Percentiles rank a stretch among this genome's conserved stretches.
phyloP scores from a whole-genome alignment of 23 tunicate species.

The Diplosoma virens region DNA sequence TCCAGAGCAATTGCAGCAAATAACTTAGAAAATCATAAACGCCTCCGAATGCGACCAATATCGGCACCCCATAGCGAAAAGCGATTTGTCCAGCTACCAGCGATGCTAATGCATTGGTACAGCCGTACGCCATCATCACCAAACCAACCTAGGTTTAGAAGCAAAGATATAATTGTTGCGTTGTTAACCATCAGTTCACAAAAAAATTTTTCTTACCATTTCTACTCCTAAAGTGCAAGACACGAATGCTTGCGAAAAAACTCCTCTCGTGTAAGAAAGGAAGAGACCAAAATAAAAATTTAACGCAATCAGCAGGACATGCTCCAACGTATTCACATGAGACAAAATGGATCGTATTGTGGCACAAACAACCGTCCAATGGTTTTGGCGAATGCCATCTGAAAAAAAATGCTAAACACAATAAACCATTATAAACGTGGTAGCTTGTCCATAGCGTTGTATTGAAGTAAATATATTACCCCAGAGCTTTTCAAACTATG shows the following conservation, averaged over 20 bases:
- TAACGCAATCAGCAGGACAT: slow-evolving; percentile 3
- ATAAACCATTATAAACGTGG: no score
- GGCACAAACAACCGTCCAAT: not conserved
- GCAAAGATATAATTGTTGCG: not conserved
- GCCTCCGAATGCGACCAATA: not conserved
- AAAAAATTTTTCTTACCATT: slow-evolving; percentile 8
- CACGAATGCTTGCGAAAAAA: slow-evolving; percentile 32
- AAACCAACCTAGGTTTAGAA: slow-evolving; percentile 13
- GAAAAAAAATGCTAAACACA: no score
- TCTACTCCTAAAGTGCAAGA: slow-evolving; percentile 40
- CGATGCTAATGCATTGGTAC: slow-evolving; percentile 6
- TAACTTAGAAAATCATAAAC: slow-evolving; percentile 5
- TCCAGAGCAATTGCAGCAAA: slow-evolving; percentile 13
- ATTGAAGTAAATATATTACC: no score
- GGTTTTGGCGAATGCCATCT: no score
- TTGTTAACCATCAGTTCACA: not conserved
- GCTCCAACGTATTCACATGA: slow-evolving; percentile 3
- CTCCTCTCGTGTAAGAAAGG: not conserved
- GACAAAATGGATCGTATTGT: not conserved
- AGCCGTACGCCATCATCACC: slow-evolving; percentile 25
- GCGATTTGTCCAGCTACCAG: slow-evolving; percentile 7
- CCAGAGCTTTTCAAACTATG: no score
- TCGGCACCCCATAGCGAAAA: not conserved
- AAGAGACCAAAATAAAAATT: slow-evolving; percentile 27
- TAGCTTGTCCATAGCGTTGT: no score